Conservation (phyloP, 23 tunicate genomes). For the Trididemnum nubilum region DNA sequence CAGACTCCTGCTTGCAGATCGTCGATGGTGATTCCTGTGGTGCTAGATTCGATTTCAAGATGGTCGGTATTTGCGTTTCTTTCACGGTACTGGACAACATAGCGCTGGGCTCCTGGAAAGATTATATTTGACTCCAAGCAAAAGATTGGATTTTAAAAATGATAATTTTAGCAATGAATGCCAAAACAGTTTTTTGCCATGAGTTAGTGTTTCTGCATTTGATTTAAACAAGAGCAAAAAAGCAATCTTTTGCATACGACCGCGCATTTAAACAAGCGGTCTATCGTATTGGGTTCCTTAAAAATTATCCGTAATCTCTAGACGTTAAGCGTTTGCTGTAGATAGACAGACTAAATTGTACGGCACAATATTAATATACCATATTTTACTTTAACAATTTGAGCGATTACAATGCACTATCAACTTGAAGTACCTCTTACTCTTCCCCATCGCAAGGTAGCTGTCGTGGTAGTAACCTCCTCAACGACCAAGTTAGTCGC, state of each 20-base stretch:
- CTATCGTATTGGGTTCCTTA: too few species aligned
- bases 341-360: too few species aligned
- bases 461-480: constrained; percentile 47
- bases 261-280: too few species aligned
- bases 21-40: constrained; percentile 6
- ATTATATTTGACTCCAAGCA: neutral
- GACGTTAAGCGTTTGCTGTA: too few species aligned
- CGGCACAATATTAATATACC: too few species aligned
- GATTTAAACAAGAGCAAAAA: too few species aligned
- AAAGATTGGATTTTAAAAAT: neutral
- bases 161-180: neutral
- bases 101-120: constrained; percentile 34
- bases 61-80: neutral
- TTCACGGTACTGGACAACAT: constrained; percentile 20
- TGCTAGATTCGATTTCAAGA: neutral
- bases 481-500: constrained; percentile 34
- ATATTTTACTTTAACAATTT: too few species aligned
- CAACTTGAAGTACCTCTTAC: constrained; percentile 72
- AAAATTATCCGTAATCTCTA: too few species aligned
- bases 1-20: constrained; percentile 38
- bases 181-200: too few species aligned
- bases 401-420: too few species aligned
- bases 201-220: too few species aligned
- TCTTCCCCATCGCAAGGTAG: constrained; percentile 43
- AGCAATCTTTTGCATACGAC: too few species aligned